Percentiles rank a stretch among this genome's conserved stretches.
phyloP scores from a whole-genome alignment of 2,888 invertebrate species.

The Calliphora vomitoria region DNA sequence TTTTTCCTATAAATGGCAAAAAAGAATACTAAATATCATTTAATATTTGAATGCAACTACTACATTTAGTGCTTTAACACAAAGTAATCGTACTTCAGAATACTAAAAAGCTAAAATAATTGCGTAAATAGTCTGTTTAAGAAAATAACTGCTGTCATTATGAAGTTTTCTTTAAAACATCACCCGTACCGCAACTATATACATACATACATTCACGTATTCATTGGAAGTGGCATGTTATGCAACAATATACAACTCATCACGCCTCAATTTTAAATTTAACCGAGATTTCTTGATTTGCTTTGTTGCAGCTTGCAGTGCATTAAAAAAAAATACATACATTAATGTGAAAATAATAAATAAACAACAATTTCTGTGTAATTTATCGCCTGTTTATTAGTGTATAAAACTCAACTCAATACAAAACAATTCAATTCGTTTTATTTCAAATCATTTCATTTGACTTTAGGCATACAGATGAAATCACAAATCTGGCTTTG shows the following conservation, averaged over 20 bases:
- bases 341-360: background rate
- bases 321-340: background rate
- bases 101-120: too few species aligned
- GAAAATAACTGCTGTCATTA: constrained; percentile 15
- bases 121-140: background rate
- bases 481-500: constrained; percentile 60
- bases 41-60: too few species aligned
- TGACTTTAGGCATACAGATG: constrained; percentile 62
- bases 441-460: constrained; percentile 56
- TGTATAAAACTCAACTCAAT: constrained; percentile 36
- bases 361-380: constrained; percentile 20
- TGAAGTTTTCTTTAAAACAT: background rate
- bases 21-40: too few species aligned
- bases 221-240: background rate
- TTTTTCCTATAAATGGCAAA: background rate
- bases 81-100: too few species aligned
- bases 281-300: background rate
- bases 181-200: background rate
- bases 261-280: background rate
- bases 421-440: constrained; percentile 37
- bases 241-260: constrained; percentile 30
- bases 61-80: too few species aligned
- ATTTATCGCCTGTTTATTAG: constrained; percentile 53
- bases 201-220: background rate
- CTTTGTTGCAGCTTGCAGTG: constrained; percentile 38